Conservation (phyloP, 1,140 invertebrate genomes). For the Drosophila trapezifrons region DNA sequence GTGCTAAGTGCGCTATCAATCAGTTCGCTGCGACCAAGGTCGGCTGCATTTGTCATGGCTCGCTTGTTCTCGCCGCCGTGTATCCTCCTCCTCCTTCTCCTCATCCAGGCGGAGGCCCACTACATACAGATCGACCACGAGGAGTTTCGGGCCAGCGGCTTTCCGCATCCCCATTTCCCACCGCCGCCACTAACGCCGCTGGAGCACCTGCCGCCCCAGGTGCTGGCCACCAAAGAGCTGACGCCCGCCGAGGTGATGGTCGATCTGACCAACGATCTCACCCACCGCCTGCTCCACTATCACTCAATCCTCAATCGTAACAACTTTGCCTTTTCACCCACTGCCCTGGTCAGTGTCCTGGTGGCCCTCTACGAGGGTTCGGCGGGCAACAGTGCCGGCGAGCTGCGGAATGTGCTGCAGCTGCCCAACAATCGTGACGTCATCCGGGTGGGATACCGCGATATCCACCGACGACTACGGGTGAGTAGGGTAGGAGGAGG, state of each 20-base stretch:
- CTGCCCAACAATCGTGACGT: conserved; percentile 89
- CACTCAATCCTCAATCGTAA: conserved; percentile 88
- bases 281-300: conserved; percentile 88
- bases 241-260: conserved; percentile 89
- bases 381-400: conserved; percentile 87
- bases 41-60: conserved; percentile 42
- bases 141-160: conserved; percentile 73
- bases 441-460: conserved; percentile 90
- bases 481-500: conserved; percentile 84
- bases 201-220: conserved; percentile 63
- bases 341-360: conserved; percentile 90
- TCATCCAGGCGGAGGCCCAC: conserved; percentile 46
- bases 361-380: conserved; percentile 91
- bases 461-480: conserved; percentile 90
- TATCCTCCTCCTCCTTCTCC: conserved; percentile 6
- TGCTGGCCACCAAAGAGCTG: conserved; percentile 61
- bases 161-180: conserved; percentile 65
- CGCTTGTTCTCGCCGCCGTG: conserved; percentile 14
- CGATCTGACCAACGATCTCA: conserved; percentile 90
- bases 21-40: conserved; percentile 61
- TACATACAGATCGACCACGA: conserved; percentile 80
- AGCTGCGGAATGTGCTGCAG: conserved; percentile 88
- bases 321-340: conserved; percentile 93
- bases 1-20: conserved; percentile 61
- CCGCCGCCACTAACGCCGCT: conserved; percentile 59